These are phyloP conservation scores for Pandemis heparana DNA, from an alignment of 2,888 invertebrate species.

Conservation along the genomic window DNA sequence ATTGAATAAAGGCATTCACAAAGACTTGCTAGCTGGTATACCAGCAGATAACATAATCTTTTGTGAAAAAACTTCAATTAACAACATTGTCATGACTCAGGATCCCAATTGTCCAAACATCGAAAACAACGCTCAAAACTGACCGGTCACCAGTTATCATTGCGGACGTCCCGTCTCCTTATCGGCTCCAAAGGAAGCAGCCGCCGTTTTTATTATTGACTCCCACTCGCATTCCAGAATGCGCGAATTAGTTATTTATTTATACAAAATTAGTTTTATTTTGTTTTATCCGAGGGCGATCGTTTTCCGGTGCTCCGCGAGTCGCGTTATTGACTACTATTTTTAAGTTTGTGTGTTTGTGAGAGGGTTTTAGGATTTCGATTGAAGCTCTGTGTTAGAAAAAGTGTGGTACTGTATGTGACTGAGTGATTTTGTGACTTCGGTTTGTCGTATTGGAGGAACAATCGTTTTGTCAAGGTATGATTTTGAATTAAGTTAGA, in stretches of 20 bases:
- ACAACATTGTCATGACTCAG: constrained; percentile 8
- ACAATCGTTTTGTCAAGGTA: not conserved
- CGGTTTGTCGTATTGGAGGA: not conserved
- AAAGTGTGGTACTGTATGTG: not conserved
- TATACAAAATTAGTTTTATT: constrained; percentile 41
- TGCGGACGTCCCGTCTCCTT: constrained; percentile 78
- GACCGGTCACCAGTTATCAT: constrained; percentile 75
- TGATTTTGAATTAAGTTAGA: not conserved
- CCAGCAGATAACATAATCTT: no score
- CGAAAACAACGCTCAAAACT: constrained; percentile 45
- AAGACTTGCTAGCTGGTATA: not conserved
- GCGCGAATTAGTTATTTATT: constrained; percentile 61
- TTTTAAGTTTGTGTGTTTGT: not conserved
- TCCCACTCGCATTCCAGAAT: constrained; percentile 65
- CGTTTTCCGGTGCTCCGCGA: constrained; percentile 53
- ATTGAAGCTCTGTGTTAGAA: not conserved
- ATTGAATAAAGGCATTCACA: no score
- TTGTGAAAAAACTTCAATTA: not conserved
- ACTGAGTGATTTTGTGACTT: not conserved
- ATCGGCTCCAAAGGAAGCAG: constrained; percentile 79
- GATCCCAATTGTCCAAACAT: constrained; percentile 16
- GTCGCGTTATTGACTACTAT: not conserved
- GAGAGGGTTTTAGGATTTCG: not conserved
- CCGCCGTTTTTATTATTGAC: constrained; percentile 78
- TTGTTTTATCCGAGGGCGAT: constrained; percentile 52